A percentile compares a stretch with the other conserved stretches of the same genome.
phyloP scores from a whole-genome alignment of 2,113 vertebrate genomes.

The Calyptomena viridis region DNA sequence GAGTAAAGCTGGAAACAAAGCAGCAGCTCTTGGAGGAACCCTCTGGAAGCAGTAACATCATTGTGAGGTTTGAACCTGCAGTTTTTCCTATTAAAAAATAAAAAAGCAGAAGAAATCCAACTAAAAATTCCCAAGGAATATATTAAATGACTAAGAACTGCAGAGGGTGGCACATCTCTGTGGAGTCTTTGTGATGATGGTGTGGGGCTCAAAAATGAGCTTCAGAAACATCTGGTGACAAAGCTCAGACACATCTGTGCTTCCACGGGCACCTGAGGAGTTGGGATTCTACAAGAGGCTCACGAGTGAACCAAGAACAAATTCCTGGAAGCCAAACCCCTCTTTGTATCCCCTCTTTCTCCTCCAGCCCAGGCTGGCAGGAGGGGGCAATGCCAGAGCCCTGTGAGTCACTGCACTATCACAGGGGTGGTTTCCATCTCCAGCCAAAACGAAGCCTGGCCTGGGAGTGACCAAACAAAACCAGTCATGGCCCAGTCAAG shows the following conservation, averaged over 20 bases:
- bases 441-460: background rate
- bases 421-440: background rate
- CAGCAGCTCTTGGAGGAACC: background rate
- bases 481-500: background rate
- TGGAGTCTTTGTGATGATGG: background rate
- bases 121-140: background rate
- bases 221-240: background rate
- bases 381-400: background rate
- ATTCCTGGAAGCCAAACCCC: background rate
- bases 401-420: background rate
- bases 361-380: background rate
- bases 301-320: background rate
- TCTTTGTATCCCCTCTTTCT: background rate
- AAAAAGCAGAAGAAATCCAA: background rate
- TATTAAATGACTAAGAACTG: background rate
- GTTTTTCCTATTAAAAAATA: background rate
- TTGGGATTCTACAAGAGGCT: background rate
- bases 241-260: background rate
- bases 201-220: background rate
- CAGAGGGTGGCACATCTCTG: background rate
- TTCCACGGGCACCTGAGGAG: background rate
- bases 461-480: background rate
- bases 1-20: background rate
- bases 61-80: background rate
- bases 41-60: background rate